Conservation (phyloP, 2,888 invertebrate species). For the Sarcophaga caerulescens region DNA sequence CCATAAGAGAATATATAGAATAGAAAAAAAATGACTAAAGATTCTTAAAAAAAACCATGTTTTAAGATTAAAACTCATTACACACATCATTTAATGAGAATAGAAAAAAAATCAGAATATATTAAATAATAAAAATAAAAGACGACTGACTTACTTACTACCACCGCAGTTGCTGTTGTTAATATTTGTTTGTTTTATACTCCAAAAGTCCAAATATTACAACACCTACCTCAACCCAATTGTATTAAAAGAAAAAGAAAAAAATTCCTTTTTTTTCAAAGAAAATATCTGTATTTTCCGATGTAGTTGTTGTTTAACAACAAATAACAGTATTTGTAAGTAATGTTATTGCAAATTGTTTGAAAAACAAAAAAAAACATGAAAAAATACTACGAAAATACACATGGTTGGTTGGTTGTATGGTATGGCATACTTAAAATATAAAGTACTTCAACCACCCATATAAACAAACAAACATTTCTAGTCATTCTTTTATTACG, state of each 20-base stretch:
- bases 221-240: constrained; percentile 52
- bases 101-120: not conserved
- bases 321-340: constrained; percentile 28
- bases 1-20: not conserved
- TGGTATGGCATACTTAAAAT: not conserved
- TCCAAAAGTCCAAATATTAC: constrained; percentile 15
- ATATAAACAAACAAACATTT: constrained; percentile 33
- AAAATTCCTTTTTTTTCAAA: not conserved
- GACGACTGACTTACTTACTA: not conserved
- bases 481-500: constrained; percentile 2
- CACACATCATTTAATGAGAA: constrained; percentile 22
- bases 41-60: constrained; percentile 1
- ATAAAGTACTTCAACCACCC: constrained; percentile 4
- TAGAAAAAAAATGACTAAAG: not conserved
- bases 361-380: constrained; percentile 2
- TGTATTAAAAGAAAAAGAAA: not conserved
- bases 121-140: constrained; percentile 9
- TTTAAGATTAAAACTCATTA: constrained; percentile 29
- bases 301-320: constrained; percentile 8
- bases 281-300: not conserved
- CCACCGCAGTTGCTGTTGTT: not conserved
- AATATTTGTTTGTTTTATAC: not conserved
- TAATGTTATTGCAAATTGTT: constrained; percentile 46
- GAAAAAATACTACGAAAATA: not conserved
- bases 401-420: not conserved